These are phyloP conservation scores for Cosmorhoe ocellata DNA, from an alignment of 2,888 invertebrate genomes.

Conservation along the genomic window DNA sequence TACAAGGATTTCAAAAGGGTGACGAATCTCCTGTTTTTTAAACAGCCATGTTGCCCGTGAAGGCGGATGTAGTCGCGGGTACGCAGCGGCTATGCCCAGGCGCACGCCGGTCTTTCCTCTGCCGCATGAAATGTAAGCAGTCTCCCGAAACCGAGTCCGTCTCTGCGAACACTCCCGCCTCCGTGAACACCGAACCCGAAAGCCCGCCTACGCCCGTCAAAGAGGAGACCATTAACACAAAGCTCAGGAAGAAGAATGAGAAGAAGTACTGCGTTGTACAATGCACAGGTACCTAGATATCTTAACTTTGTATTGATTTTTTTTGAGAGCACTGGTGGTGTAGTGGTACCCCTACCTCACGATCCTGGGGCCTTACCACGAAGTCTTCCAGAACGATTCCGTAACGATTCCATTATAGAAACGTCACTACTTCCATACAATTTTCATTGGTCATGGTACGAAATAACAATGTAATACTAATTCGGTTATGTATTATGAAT, in stretches of 20 bases:
- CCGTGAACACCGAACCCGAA: not conserved
- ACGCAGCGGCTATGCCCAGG: conserved; percentile 92
- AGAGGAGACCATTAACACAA: conserved; percentile 87
- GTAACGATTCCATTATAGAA: too few species aligned
- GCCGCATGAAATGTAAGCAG: conserved; percentile 92
- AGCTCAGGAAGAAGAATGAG: conserved; percentile 87
- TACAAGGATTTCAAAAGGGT: too few species aligned
- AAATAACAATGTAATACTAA: too few species aligned
- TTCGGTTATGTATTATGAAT: too few species aligned
- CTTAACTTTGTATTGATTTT: too few species aligned
- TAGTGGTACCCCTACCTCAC: too few species aligned
- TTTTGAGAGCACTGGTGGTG: too few species aligned
- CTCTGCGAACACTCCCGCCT: not conserved
- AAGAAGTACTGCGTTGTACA: conserved; percentile 94
- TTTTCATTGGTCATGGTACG: too few species aligned
- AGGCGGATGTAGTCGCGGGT: conserved; percentile 90
- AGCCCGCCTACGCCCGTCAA: conserved; percentile 75
- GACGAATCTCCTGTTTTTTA: too few species aligned
- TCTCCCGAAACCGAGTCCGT: conserved; percentile 32
- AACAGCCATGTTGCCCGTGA: conserved; percentile 94
- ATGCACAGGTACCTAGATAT: conserved; percentile 86
- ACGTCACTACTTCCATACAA: too few species aligned
- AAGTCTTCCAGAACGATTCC: too few species aligned
- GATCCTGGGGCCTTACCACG: too few species aligned
- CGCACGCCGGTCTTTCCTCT: conserved; percentile 95